phyloP scores from a whole-genome alignment of 2,113 vertebrate genomes.

The Thymallus thymallus region DNA sequence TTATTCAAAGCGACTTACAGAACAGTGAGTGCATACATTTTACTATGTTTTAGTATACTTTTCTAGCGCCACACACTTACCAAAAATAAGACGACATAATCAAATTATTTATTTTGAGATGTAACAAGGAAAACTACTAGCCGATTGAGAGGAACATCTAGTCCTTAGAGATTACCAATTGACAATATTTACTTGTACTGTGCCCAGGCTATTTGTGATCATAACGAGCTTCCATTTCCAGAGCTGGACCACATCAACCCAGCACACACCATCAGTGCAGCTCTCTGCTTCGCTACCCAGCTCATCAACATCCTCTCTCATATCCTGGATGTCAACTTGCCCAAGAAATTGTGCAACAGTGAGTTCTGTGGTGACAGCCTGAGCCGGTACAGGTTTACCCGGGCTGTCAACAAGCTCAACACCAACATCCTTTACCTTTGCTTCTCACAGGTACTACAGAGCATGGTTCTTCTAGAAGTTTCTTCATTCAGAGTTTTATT shows the following conservation, averaged over 20 bases:
- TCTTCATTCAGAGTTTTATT: too few relatives aligned
- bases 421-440: slow-evolving; percentile 95
- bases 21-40: too few relatives aligned
- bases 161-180: background rate
- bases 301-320: slow-evolving; percentile 91
- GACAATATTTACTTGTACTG: background rate
- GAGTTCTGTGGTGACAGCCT: slow-evolving; percentile 98
- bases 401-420: slow-evolving; percentile 93
- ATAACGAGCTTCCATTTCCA: slow-evolving; percentile 41
- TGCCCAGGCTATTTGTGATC: background rate
- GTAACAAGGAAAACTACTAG: background rate
- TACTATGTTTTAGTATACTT: too few relatives aligned
- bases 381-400: slow-evolving; percentile 89
- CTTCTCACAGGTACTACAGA: slow-evolving; percentile 91
- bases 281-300: slow-evolving; percentile 93
- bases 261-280: slow-evolving; percentile 93
- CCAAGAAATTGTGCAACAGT: slow-evolving; percentile 96
- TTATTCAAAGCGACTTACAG: too few relatives aligned
- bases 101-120: background rate
- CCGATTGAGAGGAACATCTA: background rate
- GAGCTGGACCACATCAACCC: slow-evolving; percentile 95
- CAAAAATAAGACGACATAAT: background rate
- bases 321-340: slow-evolving; percentile 92
- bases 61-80: too few relatives aligned
- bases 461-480: too few relatives aligned